Evolutionary conservation across 2,888 invertebrate species (phyloP).

Genomic region (Campopleginae sp.): DNA sequence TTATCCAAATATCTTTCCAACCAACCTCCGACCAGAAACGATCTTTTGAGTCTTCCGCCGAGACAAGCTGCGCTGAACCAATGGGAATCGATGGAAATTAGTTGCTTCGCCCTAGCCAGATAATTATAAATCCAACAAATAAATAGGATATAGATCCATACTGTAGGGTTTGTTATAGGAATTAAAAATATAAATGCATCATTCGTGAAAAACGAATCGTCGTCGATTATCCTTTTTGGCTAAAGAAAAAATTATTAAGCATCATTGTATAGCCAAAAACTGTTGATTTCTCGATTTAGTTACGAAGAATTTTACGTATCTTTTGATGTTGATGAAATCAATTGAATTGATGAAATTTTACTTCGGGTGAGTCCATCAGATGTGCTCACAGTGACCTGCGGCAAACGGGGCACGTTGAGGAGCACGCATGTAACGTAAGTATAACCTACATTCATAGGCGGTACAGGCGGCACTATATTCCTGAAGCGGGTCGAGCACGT

Average conservation of each 20-base stretch:
- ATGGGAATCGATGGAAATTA: no score
- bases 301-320: neutral
- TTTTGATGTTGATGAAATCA: neutral
- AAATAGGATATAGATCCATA: no score
- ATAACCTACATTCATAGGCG: slow-evolving; percentile 56
- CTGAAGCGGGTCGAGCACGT: slow-evolving; percentile 52
- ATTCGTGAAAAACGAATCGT: neutral
- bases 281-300: neutral
- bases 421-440: slow-evolving; percentile 4
- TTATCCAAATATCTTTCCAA: neutral
- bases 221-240: neutral
- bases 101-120: no score
- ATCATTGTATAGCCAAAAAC: neutral
- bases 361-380: neutral
- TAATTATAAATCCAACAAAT: no score
- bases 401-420: slow-evolving; percentile 12
- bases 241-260: neutral
- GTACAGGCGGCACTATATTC: slow-evolving; percentile 24
- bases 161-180: no score
- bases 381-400: neutral
- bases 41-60: neutral
- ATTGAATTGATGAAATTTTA: neutral
- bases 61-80: neutral
- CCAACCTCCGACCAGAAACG: neutral
- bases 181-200: no score